phyloP scores from a whole-genome alignment of 2,888 invertebrate genomes.

The Agrilus cyanescens region DNA sequence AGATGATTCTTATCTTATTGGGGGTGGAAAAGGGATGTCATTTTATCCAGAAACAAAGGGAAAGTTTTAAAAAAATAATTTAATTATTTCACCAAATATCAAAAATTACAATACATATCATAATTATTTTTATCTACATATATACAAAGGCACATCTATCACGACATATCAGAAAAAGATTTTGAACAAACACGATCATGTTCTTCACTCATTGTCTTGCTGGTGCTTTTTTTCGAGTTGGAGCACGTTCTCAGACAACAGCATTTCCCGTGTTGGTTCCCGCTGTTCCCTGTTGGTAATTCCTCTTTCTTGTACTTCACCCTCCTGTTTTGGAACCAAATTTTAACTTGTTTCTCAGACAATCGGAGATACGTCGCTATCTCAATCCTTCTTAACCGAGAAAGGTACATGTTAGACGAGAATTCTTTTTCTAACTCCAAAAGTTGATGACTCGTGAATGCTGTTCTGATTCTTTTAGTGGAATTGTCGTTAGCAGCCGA shows the following conservation, averaged over 20 bases:
- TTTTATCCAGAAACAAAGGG: too few species aligned
- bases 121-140: too few species aligned
- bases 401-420: slow-evolving; percentile 80
- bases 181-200: too few species aligned
- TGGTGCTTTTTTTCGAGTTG: slow-evolving; percentile 20
- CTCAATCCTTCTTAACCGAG: slow-evolving; percentile 78
- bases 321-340: slow-evolving; percentile 89
- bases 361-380: slow-evolving; percentile 80
- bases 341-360: slow-evolving; percentile 91
- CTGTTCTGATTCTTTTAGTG: slow-evolving; percentile 82
- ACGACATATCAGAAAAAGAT: too few species aligned
- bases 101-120: too few species aligned
- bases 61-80: too few species aligned
- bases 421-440: slow-evolving; percentile 84
- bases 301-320: slow-evolving; percentile 91
- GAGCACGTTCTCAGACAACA: slow-evolving; percentile 40
- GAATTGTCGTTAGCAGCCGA: slow-evolving; percentile 47
- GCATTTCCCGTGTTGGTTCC: slow-evolving; percentile 30
- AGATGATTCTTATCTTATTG: too few species aligned
- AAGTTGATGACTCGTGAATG: slow-evolving; percentile 83
- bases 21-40: too few species aligned
- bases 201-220: slow-evolving; percentile 2
- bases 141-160: too few species aligned
- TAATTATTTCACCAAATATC: too few species aligned
- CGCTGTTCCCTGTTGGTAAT: slow-evolving; percentile 35